These are phyloP conservation scores for Sialia sialis DNA, from an alignment of 2,113 vertebrate species.

Conservation along the genomic window DNA sequence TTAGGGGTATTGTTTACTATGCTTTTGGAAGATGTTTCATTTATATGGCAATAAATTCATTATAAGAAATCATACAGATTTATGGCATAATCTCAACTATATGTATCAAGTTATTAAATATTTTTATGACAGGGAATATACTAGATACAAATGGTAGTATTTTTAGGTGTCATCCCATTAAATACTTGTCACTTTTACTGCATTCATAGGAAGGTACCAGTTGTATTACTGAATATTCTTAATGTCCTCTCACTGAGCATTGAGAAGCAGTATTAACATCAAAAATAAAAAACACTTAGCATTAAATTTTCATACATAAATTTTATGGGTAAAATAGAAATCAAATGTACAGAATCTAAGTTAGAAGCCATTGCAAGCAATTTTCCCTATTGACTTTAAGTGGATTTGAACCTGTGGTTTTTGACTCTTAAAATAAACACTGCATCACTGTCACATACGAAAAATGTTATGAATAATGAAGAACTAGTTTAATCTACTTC, in stretches of 20 bases:
- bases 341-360: background rate
- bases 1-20: background rate
- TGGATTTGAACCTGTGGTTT: background rate
- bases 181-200: background rate
- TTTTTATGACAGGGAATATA: background rate
- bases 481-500: background rate
- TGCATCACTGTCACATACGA: background rate
- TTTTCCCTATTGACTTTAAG: background rate
- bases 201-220: background rate
- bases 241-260: background rate
- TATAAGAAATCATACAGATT: background rate
- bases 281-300: background rate
- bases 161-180: background rate
- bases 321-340: background rate
- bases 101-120: background rate
- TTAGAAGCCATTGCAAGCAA: background rate
- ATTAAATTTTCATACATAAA: background rate
- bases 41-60: background rate
- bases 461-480: background rate
- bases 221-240: background rate
- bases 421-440: background rate
- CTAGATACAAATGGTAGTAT: background rate
- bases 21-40: background rate
- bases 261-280: background rate
- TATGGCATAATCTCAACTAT: background rate